Base-by-base conservation (phyloP, 37 sponge, comb jelly and placozoan genomes). In the Ianthella basta region DNA sequence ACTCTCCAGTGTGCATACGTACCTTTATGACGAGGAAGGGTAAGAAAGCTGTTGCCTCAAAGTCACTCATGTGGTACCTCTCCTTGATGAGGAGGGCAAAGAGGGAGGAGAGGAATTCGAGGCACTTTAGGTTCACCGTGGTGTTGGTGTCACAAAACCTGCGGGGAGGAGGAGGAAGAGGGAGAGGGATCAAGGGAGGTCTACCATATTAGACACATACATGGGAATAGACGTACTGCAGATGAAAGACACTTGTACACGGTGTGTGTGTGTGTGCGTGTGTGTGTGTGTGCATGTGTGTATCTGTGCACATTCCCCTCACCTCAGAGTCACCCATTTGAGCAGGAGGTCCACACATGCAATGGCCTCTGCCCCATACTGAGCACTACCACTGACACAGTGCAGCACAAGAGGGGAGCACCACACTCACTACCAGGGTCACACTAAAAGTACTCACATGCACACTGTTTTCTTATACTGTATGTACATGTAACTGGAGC, bases 1-100 rank as follows among this genome's bases (percentile, higher is more conserved):
- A 8, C 50, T 44, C 6, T 44, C 3, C 50, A 44, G n/a, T n/a
- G n/a, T n/a, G n/a, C n/a, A n/a, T n/a, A n/a, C n/a, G n/a, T 21
- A 95, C 87, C 90, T 94, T 94, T 13, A 29, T 83, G 13, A 96
- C 88, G 37, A 96, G 86, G 39, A 88, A 96, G 32, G 97, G 97
- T 30, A 96, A 34, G 68, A 96, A 94, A 32, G 90, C 81, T 20
- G 56, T 30, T 6, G 92, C 97, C 80, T 96, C 97, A 70, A 83
- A 91, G 74, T 96, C 97, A 59, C 56, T 82, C 89, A 96, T 87
- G 38, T 81, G 27, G 85, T 89, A 89, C 39, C 56, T 57, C 54
- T 84, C 87, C 0, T 36, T n/a, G 19, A 79, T 40, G 65, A 96
- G 82, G 37, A 91, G 25, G 32, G 75, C 77, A 81, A 96, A 94